Evolutionary conservation across 2,888 invertebrate genomes (phyloP), one percentile per base, ranked within the genome.

Genomic region (Eretmocerus hayati): DNA sequence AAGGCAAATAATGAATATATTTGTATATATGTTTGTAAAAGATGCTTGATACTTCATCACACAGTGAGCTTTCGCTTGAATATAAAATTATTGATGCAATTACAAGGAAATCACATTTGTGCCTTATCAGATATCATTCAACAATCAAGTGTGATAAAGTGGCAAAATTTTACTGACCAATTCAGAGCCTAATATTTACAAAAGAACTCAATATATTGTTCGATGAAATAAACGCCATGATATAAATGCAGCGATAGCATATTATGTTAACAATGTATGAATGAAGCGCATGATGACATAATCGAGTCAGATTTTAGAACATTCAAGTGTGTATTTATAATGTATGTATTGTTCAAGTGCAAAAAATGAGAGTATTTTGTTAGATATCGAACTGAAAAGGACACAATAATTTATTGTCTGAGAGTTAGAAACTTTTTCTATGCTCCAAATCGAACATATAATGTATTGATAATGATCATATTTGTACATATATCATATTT

Each of bases 401-500:
- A 18, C 9, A 5, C 22, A 41, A 5, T 18, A 13, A 16, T 30
- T 11, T 31, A 36, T 38, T 32, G 53, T 16, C 37, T 38, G 42
- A 42, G 52, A 42, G 42, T 37, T 46, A 49, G 48, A 53, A 50
- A 51, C 43, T 58, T 57, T 61, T 56, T 59, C 44, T 59, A 60
- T 52, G 56, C 56, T 57, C 57, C 56, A 49, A 58, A 53, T 56
- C 49, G 54, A 50, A 54, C 54, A 54, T 56, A 58, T 51, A 61
- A 60, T 64, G 62, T 64, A 61, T 62, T 56, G 48, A 48, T 46
- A 56, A 57, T 56, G 53, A 58, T 56, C 59, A 54, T 59, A 58
- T 54, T 57, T 48, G 37, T 49, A 46, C 35, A 30, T 53, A 46
- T 49, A 55, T 55, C 53, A 46, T 49, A 54, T 57, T 56, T 54